A percentile compares a stretch with the other conserved stretches of the same genome.
phyloP scores from a whole-genome alignment of 1,140 invertebrate genomes.

The Ganaspis sp. region DNA sequence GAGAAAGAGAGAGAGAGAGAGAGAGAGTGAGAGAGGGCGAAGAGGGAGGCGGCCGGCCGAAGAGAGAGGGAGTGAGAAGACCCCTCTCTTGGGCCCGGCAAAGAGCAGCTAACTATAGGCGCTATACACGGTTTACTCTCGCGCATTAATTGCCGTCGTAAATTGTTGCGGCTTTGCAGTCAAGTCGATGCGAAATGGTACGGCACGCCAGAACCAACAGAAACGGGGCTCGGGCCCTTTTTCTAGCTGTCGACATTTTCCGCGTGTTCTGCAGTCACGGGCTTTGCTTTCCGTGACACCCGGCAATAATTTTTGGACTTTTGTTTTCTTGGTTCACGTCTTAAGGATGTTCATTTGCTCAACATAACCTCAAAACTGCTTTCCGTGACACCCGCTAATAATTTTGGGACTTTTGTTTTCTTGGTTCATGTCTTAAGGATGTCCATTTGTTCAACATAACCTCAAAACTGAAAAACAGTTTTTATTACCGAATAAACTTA shows the following conservation, averaged over 20 bases:
- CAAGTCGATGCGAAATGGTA: slow-evolving; percentile 60
- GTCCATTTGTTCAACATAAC: too few relatives aligned
- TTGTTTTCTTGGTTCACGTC: too few relatives aligned
- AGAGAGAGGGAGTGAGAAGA: neutral
- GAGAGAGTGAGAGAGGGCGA: neutral
- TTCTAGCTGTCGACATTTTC: neutral
- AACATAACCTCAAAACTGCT: too few relatives aligned
- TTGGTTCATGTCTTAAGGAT: too few relatives aligned
- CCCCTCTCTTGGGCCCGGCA: slow-evolving; percentile 28
- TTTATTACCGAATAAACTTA: too few relatives aligned
- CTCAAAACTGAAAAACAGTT: too few relatives aligned
- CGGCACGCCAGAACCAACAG: slow-evolving; percentile 31
- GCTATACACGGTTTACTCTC: slow-evolving; percentile 73
- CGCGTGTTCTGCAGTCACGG: neutral
- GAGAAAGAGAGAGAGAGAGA: neutral
- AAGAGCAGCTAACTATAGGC: slow-evolving; percentile 66
- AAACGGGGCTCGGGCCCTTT: neutral
- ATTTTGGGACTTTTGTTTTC: too few relatives aligned
- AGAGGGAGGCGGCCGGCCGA: neutral
- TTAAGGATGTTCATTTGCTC: too few relatives aligned
- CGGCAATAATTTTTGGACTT: too few relatives aligned
- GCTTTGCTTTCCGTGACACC: slow-evolving; percentile 40
- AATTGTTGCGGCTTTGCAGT: slow-evolving; percentile 74
- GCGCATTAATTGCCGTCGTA: slow-evolving; percentile 77
- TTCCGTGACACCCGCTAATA: too few relatives aligned